Conservation (phyloP, 2,888 invertebrate genomes). For the Isotomurus palustris region DNA sequence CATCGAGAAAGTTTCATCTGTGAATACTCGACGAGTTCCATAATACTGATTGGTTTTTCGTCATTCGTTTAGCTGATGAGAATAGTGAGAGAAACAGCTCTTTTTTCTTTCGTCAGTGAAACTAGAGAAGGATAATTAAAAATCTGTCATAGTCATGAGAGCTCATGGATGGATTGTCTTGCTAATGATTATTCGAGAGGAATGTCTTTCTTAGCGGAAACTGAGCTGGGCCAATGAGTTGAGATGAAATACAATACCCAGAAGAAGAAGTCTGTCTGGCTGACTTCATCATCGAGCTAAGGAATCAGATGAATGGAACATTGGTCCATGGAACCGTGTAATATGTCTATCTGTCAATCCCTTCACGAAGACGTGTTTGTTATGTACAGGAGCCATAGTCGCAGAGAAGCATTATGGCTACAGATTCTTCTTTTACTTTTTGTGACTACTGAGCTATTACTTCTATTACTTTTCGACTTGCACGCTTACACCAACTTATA, state of each 20-base stretch:
- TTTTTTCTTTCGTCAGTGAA: not conserved
- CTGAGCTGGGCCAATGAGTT: too few species aligned
- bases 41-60: conserved; percentile 10
- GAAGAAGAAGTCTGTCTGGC: too few species aligned
- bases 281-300: too few species aligned
- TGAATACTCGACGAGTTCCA: not conserved
- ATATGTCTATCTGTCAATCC: conserved; percentile 12
- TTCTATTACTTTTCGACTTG: not conserved
- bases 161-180: not conserved
- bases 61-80: not conserved
- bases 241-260: too few species aligned
- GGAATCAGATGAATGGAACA: too few species aligned
- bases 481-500: not conserved
- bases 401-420: too few species aligned
- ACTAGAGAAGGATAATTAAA: conserved; percentile 11
- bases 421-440: too few species aligned
- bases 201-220: not conserved
- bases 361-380: conserved; percentile 9
- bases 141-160: conserved; percentile 11
- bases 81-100: not conserved
- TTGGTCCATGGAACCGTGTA: conserved; percentile 2
- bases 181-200: conserved; percentile 5
- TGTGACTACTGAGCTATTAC: not conserved
- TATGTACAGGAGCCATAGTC: too few species aligned
- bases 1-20: conserved; percentile 8